phyloP scores from a whole-genome alignment of 1,140 invertebrate genomes.

The Sitodiplosis mosellana region DNA sequence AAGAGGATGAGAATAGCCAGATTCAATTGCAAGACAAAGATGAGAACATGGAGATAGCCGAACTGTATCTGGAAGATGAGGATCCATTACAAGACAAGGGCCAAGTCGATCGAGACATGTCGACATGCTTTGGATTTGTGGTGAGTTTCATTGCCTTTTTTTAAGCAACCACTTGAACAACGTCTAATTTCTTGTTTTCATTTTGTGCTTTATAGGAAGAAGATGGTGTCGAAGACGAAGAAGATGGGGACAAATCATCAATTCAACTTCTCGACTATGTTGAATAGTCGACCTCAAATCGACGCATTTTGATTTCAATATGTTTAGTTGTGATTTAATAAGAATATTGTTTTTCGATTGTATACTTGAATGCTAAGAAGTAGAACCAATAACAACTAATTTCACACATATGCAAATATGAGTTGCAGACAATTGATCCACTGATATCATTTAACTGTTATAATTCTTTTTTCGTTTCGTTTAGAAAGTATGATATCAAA shows the following conservation, averaged over 20 bases:
- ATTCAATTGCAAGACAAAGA: constrained; percentile 13
- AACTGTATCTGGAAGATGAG: neutral
- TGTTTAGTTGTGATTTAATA: no score
- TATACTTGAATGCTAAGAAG: no score
- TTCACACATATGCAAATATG: no score
- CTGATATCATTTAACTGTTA: no score
- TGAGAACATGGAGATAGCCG: constrained; percentile 13
- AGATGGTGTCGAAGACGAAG: neutral
- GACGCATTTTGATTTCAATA: no score
- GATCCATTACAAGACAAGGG: neutral
- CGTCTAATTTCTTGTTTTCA: neutral
- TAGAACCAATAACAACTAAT: no score
- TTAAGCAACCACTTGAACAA: neutral
- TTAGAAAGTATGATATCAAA: no score
- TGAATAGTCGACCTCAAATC: no score
- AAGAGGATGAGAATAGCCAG: constrained; percentile 31
- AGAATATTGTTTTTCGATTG: no score
- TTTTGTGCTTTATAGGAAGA: neutral
- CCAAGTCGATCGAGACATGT: constrained; percentile 38
- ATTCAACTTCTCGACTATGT: no score
- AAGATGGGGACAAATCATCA: neutral
- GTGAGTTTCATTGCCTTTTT: constrained; percentile 29
- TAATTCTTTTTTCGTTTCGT: no score
- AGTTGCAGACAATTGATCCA: no score
- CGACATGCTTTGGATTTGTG: constrained; percentile 74